These are phyloP conservation scores for Picus viridis DNA, from an alignment of 2,797 vertebrate species.

Conservation along the genomic window DNA sequence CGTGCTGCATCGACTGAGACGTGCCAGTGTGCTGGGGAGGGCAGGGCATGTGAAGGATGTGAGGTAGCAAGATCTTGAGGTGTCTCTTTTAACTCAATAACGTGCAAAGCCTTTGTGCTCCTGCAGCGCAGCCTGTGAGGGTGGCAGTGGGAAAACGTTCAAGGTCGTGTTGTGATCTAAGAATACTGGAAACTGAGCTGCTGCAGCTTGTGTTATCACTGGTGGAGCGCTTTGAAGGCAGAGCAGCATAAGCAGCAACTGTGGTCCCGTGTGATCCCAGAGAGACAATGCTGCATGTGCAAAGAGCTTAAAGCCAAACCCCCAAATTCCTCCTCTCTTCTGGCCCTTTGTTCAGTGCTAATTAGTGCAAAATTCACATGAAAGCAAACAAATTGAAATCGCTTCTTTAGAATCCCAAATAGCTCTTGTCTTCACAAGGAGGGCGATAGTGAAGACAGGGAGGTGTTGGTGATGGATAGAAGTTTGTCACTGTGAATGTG, in stretches of 20 bases:
- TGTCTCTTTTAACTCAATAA: not conserved
- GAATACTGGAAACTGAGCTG: not conserved
- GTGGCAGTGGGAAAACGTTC: not conserved
- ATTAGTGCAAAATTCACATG: not conserved
- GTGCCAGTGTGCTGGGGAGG: not conserved
- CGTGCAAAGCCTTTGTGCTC: not conserved
- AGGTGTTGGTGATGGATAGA: not conserved
- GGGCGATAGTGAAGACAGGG: not conserved
- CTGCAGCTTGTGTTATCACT: not conserved
- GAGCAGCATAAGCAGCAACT: not conserved
- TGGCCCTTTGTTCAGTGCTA: not conserved
- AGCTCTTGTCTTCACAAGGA: not conserved
- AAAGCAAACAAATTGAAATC: not conserved
- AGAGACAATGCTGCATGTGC: not conserved
- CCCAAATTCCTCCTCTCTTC: not conserved
- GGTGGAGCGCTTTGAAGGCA: not conserved
- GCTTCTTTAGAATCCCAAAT: not conserved
- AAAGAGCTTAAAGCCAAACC: not conserved
- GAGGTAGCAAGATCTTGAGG: not conserved
- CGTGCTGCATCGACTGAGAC: not conserved
- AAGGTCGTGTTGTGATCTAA: not conserved
- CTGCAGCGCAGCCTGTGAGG: not conserved
- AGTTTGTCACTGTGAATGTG: not conserved
- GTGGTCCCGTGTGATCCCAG: not conserved
- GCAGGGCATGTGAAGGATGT: not conserved